A percentile compares a stretch with the other conserved stretches of the same genome.
phyloP scores from a whole-genome alignment of 2,797 vertebrate genomes.

The Rhynchonycteris naso region DNA sequence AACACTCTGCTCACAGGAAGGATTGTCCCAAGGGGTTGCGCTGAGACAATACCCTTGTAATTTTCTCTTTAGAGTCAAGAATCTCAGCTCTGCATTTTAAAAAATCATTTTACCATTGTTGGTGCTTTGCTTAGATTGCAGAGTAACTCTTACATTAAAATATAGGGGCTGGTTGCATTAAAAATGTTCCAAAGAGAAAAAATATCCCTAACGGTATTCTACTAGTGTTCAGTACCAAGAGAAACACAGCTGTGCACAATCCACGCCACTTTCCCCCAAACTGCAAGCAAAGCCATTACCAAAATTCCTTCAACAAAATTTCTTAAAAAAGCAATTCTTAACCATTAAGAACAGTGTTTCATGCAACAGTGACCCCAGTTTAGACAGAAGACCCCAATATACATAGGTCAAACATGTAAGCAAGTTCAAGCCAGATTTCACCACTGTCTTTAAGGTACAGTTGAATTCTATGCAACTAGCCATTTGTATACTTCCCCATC shows the following conservation, averaged over 20 bases:
- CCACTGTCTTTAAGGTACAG: constrained; percentile 86
- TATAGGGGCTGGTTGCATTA: constrained; percentile 86
- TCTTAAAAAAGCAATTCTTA: constrained; percentile 83
- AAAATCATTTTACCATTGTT: constrained; percentile 76
- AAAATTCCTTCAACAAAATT: constrained; percentile 86
- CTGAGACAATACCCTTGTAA: constrained; percentile 84
- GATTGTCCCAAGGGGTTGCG: constrained; percentile 94
- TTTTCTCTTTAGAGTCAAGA: constrained; percentile 87
- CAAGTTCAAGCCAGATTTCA: constrained; percentile 86
- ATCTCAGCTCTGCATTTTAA: constrained; percentile 84
- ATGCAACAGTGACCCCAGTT: constrained; percentile 89
- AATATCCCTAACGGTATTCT: constrained; percentile 81
- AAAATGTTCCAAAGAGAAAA: constrained; percentile 86
- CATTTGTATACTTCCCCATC: constrained; percentile 87
- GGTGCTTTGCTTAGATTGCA: constrained; percentile 84
- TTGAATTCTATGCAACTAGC: constrained; percentile 89
- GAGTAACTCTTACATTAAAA: constrained; percentile 83
- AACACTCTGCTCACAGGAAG: constrained; percentile 90
- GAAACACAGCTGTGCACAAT: constrained; percentile 82
- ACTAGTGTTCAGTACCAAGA: constrained; percentile 82
- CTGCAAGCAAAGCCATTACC: constrained; percentile 83
- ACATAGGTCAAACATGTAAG: constrained; percentile 86
- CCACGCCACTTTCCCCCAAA: constrained; percentile 77
- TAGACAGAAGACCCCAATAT: constrained; percentile 86
- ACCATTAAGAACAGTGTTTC: constrained; percentile 84